A percentile compares a stretch with the other conserved stretches of the same genome.
These are phyloP conservation scores for Drosophila rhopaloa DNA, from an alignment of 1,140 invertebrate species.

Conservation along the genomic window DNA sequence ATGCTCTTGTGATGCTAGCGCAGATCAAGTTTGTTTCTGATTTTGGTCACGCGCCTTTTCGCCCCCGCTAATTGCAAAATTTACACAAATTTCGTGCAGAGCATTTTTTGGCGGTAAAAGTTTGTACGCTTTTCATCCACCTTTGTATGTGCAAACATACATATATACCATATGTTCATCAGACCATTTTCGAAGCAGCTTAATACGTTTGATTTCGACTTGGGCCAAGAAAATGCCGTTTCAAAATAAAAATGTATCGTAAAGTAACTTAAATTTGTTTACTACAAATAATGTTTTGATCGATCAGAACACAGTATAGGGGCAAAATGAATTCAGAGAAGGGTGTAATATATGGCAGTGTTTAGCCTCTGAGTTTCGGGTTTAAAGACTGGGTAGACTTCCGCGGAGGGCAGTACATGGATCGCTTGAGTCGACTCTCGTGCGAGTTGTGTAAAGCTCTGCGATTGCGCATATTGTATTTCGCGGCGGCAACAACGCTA, in stretches of 20 bases:
- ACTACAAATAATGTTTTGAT: too few species aligned
- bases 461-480: constrained; percentile 77
- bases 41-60: constrained; percentile 4
- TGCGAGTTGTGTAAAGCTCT: constrained; percentile 66
- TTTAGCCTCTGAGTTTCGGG: not conserved
- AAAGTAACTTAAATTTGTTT: too few species aligned
- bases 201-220: not conserved
- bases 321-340: too few species aligned
- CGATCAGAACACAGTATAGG: too few species aligned
- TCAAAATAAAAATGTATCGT: not conserved
- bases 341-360: not conserved
- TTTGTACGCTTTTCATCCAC: not conserved
- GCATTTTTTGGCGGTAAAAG: not conserved
- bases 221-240: not conserved
- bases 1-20: not conserved
- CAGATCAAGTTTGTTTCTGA: not conserved
- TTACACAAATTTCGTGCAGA: not conserved
- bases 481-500: constrained; percentile 75
- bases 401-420: not conserved
- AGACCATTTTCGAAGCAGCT: not conserved
- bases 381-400: not conserved
- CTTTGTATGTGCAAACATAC: not conserved
- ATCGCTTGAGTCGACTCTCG: constrained; percentile 33
- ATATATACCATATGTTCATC: not conserved
- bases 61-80: constrained; percentile 11